phyloP scores from a whole-genome alignment of 2,888 invertebrate genomes.

The Silvanus unidentatus region DNA sequence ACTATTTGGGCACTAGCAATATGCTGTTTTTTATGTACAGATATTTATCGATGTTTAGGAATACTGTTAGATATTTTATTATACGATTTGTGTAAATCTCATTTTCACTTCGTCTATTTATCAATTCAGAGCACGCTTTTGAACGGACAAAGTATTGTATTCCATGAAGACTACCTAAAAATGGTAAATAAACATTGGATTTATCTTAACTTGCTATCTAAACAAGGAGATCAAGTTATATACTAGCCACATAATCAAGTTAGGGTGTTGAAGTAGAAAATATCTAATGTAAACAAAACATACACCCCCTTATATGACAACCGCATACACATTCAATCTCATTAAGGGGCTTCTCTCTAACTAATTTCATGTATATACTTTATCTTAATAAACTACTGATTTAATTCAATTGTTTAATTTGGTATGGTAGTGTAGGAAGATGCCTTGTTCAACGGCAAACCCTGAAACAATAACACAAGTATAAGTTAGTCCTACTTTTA shows the following conservation, averaged over 20 bases:
- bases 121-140: not conserved
- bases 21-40: no score
- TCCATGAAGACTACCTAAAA: slow-evolving; percentile 28
- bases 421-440: no score
- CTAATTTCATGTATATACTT: no score
- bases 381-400: no score
- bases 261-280: slow-evolving; percentile 21
- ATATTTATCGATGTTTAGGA: no score
- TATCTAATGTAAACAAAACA: not conserved
- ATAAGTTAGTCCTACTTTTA: no score
- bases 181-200: slow-evolving; percentile 42
- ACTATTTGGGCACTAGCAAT: no score
- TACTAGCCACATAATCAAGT: slow-evolving; percentile 38
- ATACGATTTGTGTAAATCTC: not conserved
- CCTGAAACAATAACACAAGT: no score
- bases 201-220: slow-evolving; percentile 44
- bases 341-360: no score
- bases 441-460: no score
- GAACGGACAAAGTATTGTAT: slow-evolving; percentile 6
- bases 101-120: not conserved
- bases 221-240: slow-evolving; percentile 42
- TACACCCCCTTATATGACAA: not conserved
- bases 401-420: no score
- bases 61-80: no score
- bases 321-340: not conserved